Percentiles rank a stretch among this genome's conserved stretches.
These are phyloP conservation scores for Agrochola litura DNA, from an alignment of 2,888 invertebrate genomes.

Conservation along the genomic window DNA sequence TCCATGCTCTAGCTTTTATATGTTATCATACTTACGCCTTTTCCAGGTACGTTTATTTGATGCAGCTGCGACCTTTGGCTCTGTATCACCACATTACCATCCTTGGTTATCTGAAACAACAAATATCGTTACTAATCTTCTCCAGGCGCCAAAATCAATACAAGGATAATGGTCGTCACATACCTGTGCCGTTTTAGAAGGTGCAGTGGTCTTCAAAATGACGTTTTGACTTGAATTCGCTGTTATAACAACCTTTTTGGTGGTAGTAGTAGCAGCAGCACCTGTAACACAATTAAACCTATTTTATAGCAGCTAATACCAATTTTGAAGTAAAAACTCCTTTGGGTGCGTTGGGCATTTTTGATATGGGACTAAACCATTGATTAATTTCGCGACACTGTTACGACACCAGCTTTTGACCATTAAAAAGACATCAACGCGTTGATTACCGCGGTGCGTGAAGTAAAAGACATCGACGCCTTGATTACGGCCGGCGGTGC, in stretches of 20 bases:
- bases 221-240: conserved; percentile 80
- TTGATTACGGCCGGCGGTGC: too few relatives aligned
- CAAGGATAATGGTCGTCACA: conserved; percentile 19
- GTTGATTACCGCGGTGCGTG: too few relatives aligned
- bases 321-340: not conserved
- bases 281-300: conserved; percentile 50
- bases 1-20: not conserved
- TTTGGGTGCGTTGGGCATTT: too few relatives aligned
- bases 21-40: conserved; percentile 89
- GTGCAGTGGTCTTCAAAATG: conserved; percentile 77
- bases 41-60: conserved; percentile 93
- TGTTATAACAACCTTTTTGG: conserved; percentile 80
- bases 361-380: too few relatives aligned
- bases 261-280: conserved; percentile 68
- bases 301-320: not conserved
- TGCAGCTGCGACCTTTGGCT: conserved; percentile 90
- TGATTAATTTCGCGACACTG: too few relatives aligned
- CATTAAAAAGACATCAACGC: too few relatives aligned
- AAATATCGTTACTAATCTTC: not conserved
- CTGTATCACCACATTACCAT: conserved; percentile 72
- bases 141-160: not conserved
- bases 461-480: too few relatives aligned
- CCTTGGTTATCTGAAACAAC: conserved; percentile 74
- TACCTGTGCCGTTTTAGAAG: conserved; percentile 77
- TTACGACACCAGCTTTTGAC: too few relatives aligned